These are phyloP conservation scores for Calliopsis andreniformis DNA, from an alignment of 1,140 invertebrate species.

Conservation along the genomic window DNA sequence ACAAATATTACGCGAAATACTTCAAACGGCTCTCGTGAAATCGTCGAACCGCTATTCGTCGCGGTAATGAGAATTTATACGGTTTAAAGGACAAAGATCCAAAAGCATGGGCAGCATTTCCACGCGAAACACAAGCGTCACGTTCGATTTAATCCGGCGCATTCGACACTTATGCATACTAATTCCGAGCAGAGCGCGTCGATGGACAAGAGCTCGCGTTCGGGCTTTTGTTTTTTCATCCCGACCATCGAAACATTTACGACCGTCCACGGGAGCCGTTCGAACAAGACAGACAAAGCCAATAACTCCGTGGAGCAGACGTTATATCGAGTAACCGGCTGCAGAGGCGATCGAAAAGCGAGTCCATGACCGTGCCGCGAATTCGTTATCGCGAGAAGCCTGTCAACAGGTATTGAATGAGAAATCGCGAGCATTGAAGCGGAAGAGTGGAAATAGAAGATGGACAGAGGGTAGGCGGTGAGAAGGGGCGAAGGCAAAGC, in stretches of 20 bases:
- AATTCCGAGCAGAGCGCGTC: not conserved
- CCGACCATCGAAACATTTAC: not conserved
- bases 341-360: conserved; percentile 29
- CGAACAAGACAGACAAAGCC: not conserved
- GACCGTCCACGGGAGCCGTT: not conserved
- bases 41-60: conserved; percentile 13
- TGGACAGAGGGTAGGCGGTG: not conserved
- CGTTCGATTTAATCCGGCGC: conserved; percentile 29
- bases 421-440: conserved; percentile 20
- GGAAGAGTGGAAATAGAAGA: conserved; percentile 19
- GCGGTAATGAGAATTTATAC: conserved; percentile 47
- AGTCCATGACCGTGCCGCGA: conserved; percentile 41
- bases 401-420: conserved; percentile 52
- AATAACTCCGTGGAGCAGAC: conserved; percentile 11
- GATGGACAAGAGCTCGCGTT: not conserved
- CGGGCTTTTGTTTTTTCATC: not conserved
- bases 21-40: conserved; percentile 13
- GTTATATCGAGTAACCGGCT: conserved; percentile 51
- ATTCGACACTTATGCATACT: conserved; percentile 23
- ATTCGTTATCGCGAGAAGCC: conserved; percentile 49
- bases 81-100: conserved; percentile 6
- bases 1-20: conserved; percentile 1
- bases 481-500: not conserved
- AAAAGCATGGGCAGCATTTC: not conserved
- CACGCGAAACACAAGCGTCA: too few species aligned